phyloP scores from a whole-genome alignment of 2,888 invertebrate genomes.

The Caenorhabditis virilis region DNA sequence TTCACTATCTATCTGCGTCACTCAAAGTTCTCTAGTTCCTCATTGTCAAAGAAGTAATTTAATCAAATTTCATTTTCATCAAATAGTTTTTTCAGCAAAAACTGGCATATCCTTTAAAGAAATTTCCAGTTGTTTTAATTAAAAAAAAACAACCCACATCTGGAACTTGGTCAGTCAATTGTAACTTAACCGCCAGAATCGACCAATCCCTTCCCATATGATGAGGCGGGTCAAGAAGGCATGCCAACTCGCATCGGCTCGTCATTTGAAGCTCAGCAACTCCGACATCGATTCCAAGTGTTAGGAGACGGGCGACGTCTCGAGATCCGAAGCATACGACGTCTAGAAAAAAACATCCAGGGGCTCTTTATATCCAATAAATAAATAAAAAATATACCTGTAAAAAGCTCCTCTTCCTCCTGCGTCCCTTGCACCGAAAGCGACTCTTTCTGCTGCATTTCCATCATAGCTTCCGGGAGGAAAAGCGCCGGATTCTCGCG shows the following conservation, averaged over 20 bases:
- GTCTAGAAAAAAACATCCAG: conserved; percentile 73
- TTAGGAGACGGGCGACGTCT: conserved; percentile 71
- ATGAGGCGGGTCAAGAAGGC: conserved; percentile 72
- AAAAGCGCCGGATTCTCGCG: conserved; percentile 52
- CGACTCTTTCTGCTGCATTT: conserved; percentile 69
- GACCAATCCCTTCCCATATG: conserved; percentile 74
- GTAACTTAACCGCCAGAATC: conserved; percentile 73
- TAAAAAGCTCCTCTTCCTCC: conserved; percentile 73
- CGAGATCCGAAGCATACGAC: conserved; percentile 74
- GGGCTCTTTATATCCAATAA: not conserved
- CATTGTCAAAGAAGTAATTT: no score
- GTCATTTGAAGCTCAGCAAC: conserved; percentile 74
- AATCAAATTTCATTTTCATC: no score
- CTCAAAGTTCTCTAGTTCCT: no score
- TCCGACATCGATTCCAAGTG: conserved; percentile 74
- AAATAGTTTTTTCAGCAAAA: no score
- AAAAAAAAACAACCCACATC: conserved; percentile 69
- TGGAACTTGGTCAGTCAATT: conserved; percentile 73
- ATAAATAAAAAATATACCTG: conserved; percentile 69
- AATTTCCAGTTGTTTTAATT: no score
- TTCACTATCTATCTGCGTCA: no score
- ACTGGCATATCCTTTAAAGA: no score
- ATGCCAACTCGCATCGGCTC: conserved; percentile 68
- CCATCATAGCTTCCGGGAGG: conserved; percentile 69
- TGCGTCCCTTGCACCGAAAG: conserved; percentile 71